Base-by-base conservation (phyloP, 1,140 invertebrate genomes). In the Platorchestia sp. region DNA sequence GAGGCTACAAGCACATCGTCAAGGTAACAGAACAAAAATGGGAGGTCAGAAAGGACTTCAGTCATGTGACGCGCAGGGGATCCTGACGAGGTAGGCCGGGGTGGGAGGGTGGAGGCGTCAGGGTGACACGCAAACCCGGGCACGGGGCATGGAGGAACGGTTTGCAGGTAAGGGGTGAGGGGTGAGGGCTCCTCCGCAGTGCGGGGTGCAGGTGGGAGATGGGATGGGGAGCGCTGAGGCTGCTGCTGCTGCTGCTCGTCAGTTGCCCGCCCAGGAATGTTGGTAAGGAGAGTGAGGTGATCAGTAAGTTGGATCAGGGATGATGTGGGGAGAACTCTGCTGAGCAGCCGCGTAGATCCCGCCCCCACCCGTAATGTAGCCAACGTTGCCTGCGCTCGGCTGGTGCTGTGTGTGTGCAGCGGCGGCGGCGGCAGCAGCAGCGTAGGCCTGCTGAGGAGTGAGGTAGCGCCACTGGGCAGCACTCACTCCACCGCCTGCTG, bases 201-300 rank as follows among this genome's bases (percentile, higher is more conserved):
- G 86, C 44, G 95, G 27, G 40, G n/a, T 14, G 86, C 86, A 51
- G 51, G 86, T 19, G 95, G 86, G 51, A 86, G 36, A 45, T 51
- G 51, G 10, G 95, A 41, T 19, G 95, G 95, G 6, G 90, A 87
- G 86, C 45, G 86, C 41, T 42, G 86, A 95, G 86, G n/a, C n/a
- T n/a, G 59, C 53, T 44, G 59, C 59, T 95, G 95, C 45, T 95
- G 95, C 86, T 95, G 95, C 86, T 90, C 44, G 95, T 42, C 86
- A 91, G 59, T 87, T n/a, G 75, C 86, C 36, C 86, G n/a, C 42
- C 86, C 47, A 91, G 95, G 86, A 93, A 93, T 93, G 91, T 93
- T 47, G 91, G 91, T 93, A 93, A 93, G 91, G 91, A n/a, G 45
- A 93, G 91, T 93, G 91, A 45, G 47, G 91, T 93, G 36, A 93